A percentile compares a stretch with the other conserved stretches of the same genome.
Conservation (phyloP, 2,888 invertebrate genomes). For the Agelastica alni region DNA sequence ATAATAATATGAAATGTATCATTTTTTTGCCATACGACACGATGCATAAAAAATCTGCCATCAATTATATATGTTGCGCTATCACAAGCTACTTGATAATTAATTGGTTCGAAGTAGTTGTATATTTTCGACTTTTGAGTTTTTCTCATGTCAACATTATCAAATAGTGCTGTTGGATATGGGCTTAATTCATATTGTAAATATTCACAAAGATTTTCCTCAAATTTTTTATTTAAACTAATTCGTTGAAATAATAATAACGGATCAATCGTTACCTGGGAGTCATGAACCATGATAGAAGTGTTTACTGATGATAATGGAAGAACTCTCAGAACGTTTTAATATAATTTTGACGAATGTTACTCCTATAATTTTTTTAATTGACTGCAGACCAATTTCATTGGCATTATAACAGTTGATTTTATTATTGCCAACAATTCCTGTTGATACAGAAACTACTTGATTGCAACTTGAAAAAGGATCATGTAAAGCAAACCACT, state of each 20-base stretch:
- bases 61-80: background rate
- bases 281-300: constrained; percentile 6
- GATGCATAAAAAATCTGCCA: background rate
- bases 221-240: background rate
- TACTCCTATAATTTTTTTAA: background rate
- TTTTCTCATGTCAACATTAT: constrained; percentile 27
- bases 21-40: background rate
- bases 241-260: constrained; percentile 24
- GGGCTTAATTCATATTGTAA: constrained; percentile 20
- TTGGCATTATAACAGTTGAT: constrained; percentile 17
- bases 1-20: background rate
- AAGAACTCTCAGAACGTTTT: constrained; percentile 15
- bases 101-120: constrained; percentile 5
- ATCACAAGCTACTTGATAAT: background rate
- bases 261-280: constrained; percentile 15
- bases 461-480: background rate
- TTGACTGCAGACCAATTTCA: constrained; percentile 16
- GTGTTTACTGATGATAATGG: constrained; percentile 8
- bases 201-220: constrained; percentile 5
- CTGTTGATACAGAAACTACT: constrained; percentile 35
- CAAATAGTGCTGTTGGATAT: constrained; percentile 18
- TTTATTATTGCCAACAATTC: constrained; percentile 7
- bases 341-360: background rate
- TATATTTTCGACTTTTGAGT: constrained; percentile 22
- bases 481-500: background rate